Base-by-base conservation (phyloP, 2,888 invertebrate genomes). In the Calameuta pallipes region DNA sequence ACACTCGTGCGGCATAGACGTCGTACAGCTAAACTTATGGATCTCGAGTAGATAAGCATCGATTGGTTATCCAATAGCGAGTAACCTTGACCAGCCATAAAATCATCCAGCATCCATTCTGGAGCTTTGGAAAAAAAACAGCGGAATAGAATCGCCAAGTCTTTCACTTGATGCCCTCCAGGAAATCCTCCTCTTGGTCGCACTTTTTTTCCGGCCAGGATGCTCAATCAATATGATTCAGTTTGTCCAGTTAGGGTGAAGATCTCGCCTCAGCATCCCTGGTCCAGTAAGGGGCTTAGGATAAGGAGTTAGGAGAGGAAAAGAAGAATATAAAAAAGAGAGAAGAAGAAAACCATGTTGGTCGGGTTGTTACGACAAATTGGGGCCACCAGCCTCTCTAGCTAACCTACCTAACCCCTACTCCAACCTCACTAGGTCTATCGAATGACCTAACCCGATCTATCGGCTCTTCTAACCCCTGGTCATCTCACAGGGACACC, bases 301-400 rank as follows among this genome's bases (percentile, higher is more conserved):
- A 87, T 86, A 87, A 89, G 88, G 83, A 87, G 86, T 81, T 81
- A 79, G 84, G 84, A 85, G 23, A 56, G 56, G 56, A 23, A 56
- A 9, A 56, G 23, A 23, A 23, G 6, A 56, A 23, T 56, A 56
- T 56, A 56, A 56, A 56, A 23, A 56, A 56, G 56, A 23, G 56
- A 56, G 56, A 56, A 56, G 56, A 56, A 56, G 56, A 56, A 87
- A 82, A 86, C 78, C 82, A 84, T 84, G 85, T 85, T 80, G 86
- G 83, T 81, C 83, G 89, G 56, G 86, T 90, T 90, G 89, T 90
- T 90, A 90, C 85, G 89, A 91, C 91, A 91, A 91, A 91, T 91
- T 91, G 91, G 89, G 86, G 85, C 84, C 86, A 87, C 87, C 85
- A 84, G 78, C 82, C 84, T 84, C 84, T 85, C 87, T 86, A 85